These are phyloP conservation scores for Xanthorhoe designata DNA, from an alignment of 2,888 invertebrate species.

Conservation along the genomic window DNA sequence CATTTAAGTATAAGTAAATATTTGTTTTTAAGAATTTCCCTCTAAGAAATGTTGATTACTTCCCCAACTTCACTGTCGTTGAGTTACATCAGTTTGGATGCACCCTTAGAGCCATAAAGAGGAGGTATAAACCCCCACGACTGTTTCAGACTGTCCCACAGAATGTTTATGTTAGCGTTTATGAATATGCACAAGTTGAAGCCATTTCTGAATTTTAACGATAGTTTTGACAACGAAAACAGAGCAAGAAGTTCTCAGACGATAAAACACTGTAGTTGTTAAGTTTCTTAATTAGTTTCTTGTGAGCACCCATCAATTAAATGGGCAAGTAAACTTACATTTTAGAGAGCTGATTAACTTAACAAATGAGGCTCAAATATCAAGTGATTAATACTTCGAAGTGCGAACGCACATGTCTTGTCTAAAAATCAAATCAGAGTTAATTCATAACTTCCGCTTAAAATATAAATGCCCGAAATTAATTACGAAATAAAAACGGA, in stretches of 20 bases:
- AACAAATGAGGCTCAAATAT: not conserved
- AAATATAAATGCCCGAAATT: conserved; percentile 44
- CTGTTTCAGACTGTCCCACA: conserved; percentile 40
- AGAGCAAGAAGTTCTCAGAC: conserved; percentile 14
- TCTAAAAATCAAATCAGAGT: conserved; percentile 35
- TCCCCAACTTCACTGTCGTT: conserved; percentile 1
- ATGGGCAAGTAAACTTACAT: not conserved
- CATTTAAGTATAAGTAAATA: too few relatives aligned
- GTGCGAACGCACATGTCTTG: not conserved
- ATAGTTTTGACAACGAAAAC: conserved; percentile 36
- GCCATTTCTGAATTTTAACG: conserved; percentile 41
- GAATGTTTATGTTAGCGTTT: conserved; percentile 56
- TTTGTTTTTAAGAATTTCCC: too few relatives aligned
- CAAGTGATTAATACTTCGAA: not conserved
- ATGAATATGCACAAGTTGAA: conserved; percentile 65
- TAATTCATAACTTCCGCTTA: conserved; percentile 34
- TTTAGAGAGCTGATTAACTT: not conserved
- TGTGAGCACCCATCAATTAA: conserved; percentile 1
- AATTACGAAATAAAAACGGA: conserved; percentile 48
- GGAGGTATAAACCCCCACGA: conserved; percentile 34
- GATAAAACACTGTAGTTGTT: conserved; percentile 8
- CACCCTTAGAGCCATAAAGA: conserved; percentile 63
- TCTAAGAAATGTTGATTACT: not conserved
- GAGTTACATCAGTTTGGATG: conserved; percentile 55
- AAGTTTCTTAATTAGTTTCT: conserved; percentile 5